These are phyloP conservation scores for Phasia obesa DNA, from an alignment of 2,888 invertebrate genomes.

Conservation along the genomic window DNA sequence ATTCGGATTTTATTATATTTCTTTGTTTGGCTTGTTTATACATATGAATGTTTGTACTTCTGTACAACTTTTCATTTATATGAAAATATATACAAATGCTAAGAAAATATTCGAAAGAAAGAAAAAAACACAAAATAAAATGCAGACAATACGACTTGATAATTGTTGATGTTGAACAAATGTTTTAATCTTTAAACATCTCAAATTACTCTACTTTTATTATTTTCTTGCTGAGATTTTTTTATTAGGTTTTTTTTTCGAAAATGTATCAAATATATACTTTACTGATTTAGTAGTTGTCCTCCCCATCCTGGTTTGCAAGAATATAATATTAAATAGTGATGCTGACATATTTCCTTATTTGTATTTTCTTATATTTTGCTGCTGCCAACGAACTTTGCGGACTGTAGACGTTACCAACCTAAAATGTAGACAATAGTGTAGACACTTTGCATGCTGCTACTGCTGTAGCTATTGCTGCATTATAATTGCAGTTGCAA, in stretches of 20 bases:
- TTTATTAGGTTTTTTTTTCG: neutral
- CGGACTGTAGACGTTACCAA: constrained; percentile 49
- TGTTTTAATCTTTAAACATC: constrained; percentile 41
- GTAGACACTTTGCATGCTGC: constrained; percentile 59
- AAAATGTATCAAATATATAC: neutral
- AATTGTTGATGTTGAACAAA: constrained; percentile 18
- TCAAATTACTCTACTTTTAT: constrained; percentile 36
- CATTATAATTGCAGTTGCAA: constrained; percentile 48
- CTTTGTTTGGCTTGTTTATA: neutral
- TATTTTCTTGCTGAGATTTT: constrained; percentile 1
- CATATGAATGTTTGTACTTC: too few species aligned
- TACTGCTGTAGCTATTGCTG: constrained; percentile 22
- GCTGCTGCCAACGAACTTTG: constrained; percentile 65
- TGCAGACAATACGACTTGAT: constrained; percentile 41
- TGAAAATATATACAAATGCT: constrained; percentile 26
- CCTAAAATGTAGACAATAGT: constrained; percentile 40
- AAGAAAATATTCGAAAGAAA: constrained; percentile 6
- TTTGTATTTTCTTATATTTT: neutral
- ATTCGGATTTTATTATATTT: neutral
- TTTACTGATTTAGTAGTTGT: constrained; percentile 5
- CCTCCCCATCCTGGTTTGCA: neutral
- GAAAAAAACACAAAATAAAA: constrained; percentile 14
- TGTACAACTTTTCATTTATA: constrained; percentile 1
- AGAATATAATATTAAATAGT: constrained; percentile 30
- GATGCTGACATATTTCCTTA: constrained; percentile 14